Conservation (phyloP, 1,140 invertebrate species). For the Bombus superbus region DNA sequence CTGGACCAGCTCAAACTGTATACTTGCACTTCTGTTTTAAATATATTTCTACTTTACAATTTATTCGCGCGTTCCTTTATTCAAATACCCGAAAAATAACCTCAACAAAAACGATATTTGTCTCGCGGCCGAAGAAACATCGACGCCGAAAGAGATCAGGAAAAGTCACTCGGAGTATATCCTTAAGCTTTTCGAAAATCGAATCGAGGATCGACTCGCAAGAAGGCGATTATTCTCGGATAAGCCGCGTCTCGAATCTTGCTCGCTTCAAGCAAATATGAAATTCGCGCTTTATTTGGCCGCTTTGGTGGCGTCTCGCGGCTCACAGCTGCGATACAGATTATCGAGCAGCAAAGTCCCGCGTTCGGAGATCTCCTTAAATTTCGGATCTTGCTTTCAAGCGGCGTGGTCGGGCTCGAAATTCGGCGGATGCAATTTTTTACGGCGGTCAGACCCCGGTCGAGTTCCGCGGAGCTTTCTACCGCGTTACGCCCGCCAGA, state of each 20-base stretch:
- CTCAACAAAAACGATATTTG: no score
- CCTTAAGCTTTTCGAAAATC: no score
- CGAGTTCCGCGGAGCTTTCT: slow-evolving; percentile 52
- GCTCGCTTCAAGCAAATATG: slow-evolving; percentile 3
- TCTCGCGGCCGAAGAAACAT: no score
- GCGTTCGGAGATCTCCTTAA: slow-evolving; percentile 7
- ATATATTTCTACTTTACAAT: no score
- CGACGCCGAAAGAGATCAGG: no score
- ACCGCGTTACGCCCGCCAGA: slow-evolving; percentile 47
- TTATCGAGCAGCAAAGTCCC: neutral
- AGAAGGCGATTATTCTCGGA: neutral
- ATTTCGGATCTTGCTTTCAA: slow-evolving; percentile 49
- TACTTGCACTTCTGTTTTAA: no score
- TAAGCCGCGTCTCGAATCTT: neutral
- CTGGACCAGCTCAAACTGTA: no score
- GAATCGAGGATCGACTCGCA: no score
- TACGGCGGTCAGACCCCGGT: neutral
- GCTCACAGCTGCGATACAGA: neutral
- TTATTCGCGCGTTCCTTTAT: no score
- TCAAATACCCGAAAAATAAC: no score
- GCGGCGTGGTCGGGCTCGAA: neutral
- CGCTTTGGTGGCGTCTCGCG: neutral
- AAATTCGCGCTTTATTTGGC: neutral
- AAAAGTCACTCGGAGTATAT: no score
- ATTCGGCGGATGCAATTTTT: slow-evolving; percentile 39